Percentiles rank a stretch among this genome's conserved stretches.
These are phyloP conservation scores for Tromatobia lineatoria DNA, from an alignment of 2,888 invertebrate genomes.

Conservation along the genomic window DNA sequence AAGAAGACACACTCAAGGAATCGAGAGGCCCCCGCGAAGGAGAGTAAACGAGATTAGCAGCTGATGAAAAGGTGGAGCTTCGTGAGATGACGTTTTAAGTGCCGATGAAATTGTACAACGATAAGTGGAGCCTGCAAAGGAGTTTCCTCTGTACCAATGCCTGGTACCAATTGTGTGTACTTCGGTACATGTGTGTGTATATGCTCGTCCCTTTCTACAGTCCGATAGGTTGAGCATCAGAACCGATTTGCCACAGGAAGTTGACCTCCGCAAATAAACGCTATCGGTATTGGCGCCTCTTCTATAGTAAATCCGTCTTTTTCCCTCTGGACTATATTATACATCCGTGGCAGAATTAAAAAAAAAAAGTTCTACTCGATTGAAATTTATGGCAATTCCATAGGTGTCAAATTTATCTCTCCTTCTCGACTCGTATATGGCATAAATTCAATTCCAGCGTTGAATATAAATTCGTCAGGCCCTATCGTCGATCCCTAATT, in stretches of 20 bases:
- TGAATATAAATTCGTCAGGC: constrained; percentile 63
- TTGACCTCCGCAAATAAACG: constrained; percentile 69
- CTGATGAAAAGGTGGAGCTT: constrained; percentile 82
- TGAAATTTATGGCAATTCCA: constrained; percentile 59
- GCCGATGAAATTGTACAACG: constrained; percentile 81
- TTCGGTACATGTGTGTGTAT: constrained; percentile 32
- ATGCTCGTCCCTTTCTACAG: constrained; percentile 56
- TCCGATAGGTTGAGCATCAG: constrained; percentile 68
- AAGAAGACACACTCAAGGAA: constrained; percentile 61
- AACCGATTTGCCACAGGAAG: constrained; percentile 77
- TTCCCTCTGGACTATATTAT: constrained; percentile 33
- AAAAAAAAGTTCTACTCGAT: constrained; percentile 42
- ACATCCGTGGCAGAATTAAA: constrained; percentile 40
- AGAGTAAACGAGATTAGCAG: constrained; percentile 77
- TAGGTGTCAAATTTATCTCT: constrained; percentile 58
- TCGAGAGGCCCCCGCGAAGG: constrained; percentile 55
- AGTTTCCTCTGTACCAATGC: constrained; percentile 4
- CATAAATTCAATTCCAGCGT: constrained; percentile 57
- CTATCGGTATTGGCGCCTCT: constrained; percentile 72
- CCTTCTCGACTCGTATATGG: constrained; percentile 47
- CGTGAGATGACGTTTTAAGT: constrained; percentile 82
- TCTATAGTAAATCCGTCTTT: constrained; percentile 5
- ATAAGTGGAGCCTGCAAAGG: constrained; percentile 72
- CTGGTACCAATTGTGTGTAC: constrained; percentile 24
- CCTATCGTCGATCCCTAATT: constrained; percentile 60